These are phyloP conservation scores for Drosophila repletoides DNA, from an alignment of 1,140 invertebrate species.

Conservation along the genomic window DNA sequence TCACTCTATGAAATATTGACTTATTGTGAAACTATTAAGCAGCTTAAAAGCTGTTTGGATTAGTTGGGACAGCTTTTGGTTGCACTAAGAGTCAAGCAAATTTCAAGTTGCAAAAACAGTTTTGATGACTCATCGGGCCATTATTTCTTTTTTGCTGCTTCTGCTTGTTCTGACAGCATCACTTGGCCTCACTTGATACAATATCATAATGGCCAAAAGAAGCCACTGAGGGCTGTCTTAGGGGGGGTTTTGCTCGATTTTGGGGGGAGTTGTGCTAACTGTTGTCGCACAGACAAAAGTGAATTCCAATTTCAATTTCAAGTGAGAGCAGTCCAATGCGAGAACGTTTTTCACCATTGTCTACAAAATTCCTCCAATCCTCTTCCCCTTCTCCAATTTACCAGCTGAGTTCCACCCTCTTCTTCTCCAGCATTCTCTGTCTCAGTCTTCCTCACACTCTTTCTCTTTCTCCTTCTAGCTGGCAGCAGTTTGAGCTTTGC, in stretches of 20 bases:
- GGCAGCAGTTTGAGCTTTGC: constrained; percentile 2
- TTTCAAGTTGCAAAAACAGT: neutral
- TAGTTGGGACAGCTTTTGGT: neutral
- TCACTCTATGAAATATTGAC: no score
- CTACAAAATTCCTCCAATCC: constrained; percentile 12
- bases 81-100: constrained; percentile 1
- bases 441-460: neutral
- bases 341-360: constrained; percentile 28
- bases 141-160: no score
- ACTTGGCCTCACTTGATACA: constrained; percentile 70
- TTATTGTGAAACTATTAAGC: neutral
- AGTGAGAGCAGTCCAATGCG: constrained; percentile 37
- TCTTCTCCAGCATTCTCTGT: neutral
- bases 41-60: neutral
- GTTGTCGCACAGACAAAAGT: constrained; percentile 56
- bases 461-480: neutral
- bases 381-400: no score
- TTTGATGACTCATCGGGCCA: constrained; percentile 23
- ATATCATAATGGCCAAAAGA: constrained; percentile 67
- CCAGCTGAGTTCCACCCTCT: neutral
- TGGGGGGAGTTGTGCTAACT: neutral
- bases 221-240: neutral
- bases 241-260: no score
- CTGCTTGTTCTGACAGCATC: constrained; percentile 50
- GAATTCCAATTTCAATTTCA: constrained; percentile 55